A percentile compares a stretch with the other conserved stretches of the same genome.
Conservation (phyloP, 2,797 vertebrate species). For the Ataeniobius toweri region DNA sequence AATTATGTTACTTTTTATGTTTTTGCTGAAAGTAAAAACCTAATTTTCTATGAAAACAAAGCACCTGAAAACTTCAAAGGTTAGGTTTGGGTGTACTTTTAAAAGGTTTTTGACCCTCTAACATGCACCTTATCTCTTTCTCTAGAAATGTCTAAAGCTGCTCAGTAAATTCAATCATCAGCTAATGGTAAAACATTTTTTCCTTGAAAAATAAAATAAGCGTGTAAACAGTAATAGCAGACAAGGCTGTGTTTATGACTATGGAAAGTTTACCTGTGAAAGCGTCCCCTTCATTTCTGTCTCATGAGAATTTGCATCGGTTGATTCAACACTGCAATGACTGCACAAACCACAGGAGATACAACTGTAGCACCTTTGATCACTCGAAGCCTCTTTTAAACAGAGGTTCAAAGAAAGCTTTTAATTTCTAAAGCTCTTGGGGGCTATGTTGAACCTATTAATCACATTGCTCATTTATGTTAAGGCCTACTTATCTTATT, state of each 20-base stretch:
- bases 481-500: not conserved
- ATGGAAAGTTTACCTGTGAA: not conserved
- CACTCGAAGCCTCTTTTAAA: conserved; percentile 16
- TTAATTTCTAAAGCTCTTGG: conserved; percentile 10
- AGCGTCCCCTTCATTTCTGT: not conserved
- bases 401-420: conserved; percentile 5
- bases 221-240: not conserved
- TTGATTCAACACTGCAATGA: conserved; percentile 7
- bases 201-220: not conserved
- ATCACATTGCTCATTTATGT: conserved; percentile 24
- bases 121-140: not conserved
- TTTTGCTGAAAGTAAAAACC: too few species aligned
- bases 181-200: not conserved
- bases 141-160: not conserved
- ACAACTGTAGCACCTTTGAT: conserved; percentile 33
- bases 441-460: conserved; percentile 4
- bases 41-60: not conserved
- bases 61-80: not conserved
- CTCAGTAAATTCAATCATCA: not conserved
- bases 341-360: conserved; percentile 26
- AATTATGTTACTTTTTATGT: not conserved
- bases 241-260: not conserved
- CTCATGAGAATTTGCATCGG: not conserved
- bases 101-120: not conserved
- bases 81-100: not conserved